Percentiles rank a stretch among this genome's conserved stretches.
Conservation (phyloP, 2,113 vertebrate genomes). For the Oreochromis niloticus region DNA sequence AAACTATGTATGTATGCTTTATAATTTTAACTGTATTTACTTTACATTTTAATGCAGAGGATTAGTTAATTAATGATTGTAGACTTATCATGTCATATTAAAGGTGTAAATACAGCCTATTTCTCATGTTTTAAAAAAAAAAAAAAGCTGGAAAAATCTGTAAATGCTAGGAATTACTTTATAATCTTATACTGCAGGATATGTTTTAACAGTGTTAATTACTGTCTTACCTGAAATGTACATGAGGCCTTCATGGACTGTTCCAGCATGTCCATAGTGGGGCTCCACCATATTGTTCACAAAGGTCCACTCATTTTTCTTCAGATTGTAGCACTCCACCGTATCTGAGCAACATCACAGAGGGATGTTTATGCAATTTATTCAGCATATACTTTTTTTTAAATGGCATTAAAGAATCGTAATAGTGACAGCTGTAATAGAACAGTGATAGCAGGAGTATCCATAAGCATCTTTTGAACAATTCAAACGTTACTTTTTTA, state of each 20-base stretch:
- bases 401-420: not conserved
- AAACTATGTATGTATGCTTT: not conserved
- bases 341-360: slow-evolving; percentile 46
- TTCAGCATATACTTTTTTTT: no score
- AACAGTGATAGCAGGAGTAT: not conserved
- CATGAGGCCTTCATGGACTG: slow-evolving; percentile 74
- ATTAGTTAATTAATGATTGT: not conserved
- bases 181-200: not conserved
- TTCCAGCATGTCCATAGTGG: slow-evolving; percentile 79
- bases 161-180: not conserved
- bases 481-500: not conserved
- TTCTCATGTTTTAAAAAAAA: not conserved
- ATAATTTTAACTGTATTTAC: not conserved
- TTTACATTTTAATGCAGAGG: not conserved
- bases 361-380: not conserved
- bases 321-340: slow-evolving; percentile 77
- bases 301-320: slow-evolving; percentile 76
- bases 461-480: not conserved
- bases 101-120: not conserved
- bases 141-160: not conserved
- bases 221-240: slow-evolving; percentile 73
- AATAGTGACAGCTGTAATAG: not conserved
- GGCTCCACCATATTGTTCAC: slow-evolving; percentile 71
- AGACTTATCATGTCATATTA: not conserved
- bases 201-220: not conserved